Conservation (phyloP, 2,888 invertebrate species). For the Eupithecia subfuscata region DNA sequence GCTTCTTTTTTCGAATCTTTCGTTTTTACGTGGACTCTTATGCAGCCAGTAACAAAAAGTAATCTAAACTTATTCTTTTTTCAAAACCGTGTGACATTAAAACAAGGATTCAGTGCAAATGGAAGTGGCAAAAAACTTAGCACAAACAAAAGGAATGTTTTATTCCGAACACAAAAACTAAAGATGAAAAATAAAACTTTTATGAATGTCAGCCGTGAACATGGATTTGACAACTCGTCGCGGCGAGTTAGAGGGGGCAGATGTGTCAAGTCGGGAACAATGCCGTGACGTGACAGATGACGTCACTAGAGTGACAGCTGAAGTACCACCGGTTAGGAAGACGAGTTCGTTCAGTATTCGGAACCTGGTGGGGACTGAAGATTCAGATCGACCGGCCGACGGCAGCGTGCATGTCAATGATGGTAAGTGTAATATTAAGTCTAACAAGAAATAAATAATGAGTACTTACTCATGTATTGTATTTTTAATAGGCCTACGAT, state of each 20-base stretch:
- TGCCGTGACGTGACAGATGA: slow-evolving; percentile 52
- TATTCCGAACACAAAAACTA: slow-evolving; percentile 48
- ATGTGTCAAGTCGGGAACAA: slow-evolving; percentile 44
- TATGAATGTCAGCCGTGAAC: slow-evolving; percentile 53
- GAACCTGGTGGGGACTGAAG: slow-evolving; percentile 73
- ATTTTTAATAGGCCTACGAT: neutral
- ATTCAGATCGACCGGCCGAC: slow-evolving; percentile 66
- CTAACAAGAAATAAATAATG: neutral
- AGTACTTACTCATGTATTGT: neutral
- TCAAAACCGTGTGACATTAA: slow-evolving; percentile 17
- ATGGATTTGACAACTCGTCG: slow-evolving; percentile 82
- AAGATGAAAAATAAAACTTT: slow-evolving; percentile 32
- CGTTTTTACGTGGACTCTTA: neutral
- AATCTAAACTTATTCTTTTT: slow-evolving; percentile 10
- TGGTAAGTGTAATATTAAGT: slow-evolving; percentile 59
- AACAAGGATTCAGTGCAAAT: slow-evolving; percentile 42
- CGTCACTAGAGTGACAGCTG: slow-evolving; percentile 64
- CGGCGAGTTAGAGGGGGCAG: slow-evolving; percentile 62
- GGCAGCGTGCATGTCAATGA: slow-evolving; percentile 62
- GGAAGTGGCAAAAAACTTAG: slow-evolving; percentile 25
- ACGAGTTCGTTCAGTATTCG: slow-evolving; percentile 75
- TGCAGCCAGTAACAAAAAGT: slow-evolving; percentile 3
- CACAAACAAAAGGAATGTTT: slow-evolving; percentile 25
- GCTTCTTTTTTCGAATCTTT: neutral
- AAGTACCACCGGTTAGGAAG: slow-evolving; percentile 65